phyloP scores from a whole-genome alignment of 2,888 invertebrate species.

The Cheiracanthium punctorium region DNA sequence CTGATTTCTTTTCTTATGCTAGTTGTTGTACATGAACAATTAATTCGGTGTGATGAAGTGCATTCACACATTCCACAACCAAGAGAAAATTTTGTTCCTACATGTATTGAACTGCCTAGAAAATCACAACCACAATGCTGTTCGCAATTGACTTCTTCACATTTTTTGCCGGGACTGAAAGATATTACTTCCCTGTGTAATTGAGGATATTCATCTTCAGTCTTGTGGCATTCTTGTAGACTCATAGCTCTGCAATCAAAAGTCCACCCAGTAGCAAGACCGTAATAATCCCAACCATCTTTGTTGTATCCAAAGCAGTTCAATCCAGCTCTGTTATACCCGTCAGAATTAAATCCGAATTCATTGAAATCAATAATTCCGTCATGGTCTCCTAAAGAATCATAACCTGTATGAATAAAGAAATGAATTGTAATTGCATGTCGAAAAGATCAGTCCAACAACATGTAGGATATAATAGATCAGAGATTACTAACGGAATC shows the following conservation, averaged over 20 bases:
- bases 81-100: conserved; percentile 35
- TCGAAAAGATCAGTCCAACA: too few species aligned
- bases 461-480: too few species aligned
- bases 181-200: conserved; percentile 72
- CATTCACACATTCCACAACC: conserved; percentile 67
- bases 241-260: conserved; percentile 74
- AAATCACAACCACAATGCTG: conserved; percentile 74
- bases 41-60: conserved; percentile 35
- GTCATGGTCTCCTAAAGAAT: conserved; percentile 74
- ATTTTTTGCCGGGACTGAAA: conserved; percentile 74
- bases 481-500: too few species aligned
- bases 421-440: too few species aligned
- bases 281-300: conserved; percentile 74
- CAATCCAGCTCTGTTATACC: conserved; percentile 74
- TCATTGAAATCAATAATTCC: conserved; percentile 74
- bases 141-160: conserved; percentile 74
- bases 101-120: conserved; percentile 73
- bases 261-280: conserved; percentile 73
- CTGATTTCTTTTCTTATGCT: conserved; percentile 74
- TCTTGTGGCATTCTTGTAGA: conserved; percentile 73
- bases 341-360: conserved; percentile 74
- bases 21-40: conserved; percentile 73
- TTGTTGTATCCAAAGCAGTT: conserved; percentile 74
- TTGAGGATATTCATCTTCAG: conserved; percentile 70
- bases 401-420: conserved; percentile 71